Evolutionary conservation across 2,888 invertebrate genomes (phyloP), one percentile per base, ranked within the genome.

Genomic region (Dryadula phaetusa): DNA sequence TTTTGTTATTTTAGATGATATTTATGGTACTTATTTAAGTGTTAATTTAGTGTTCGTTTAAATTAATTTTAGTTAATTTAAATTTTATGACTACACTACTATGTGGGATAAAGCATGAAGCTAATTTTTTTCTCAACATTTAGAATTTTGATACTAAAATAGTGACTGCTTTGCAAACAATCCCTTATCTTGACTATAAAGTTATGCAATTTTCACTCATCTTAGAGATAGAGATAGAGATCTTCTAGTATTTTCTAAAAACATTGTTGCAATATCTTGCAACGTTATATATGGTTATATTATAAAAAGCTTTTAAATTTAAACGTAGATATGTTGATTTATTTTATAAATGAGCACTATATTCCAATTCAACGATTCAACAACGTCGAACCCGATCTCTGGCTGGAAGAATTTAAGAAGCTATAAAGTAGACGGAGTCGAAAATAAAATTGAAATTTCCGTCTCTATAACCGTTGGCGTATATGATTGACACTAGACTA

Each of bases 391-490:
- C 25, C 7, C 25, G 47, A 25, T 49, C 47, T 25, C 25, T 25
- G n/a, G n/a, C 47, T 25, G 25, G 25, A 47, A 20, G 14, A 47
- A 49, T 25, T 49, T 49, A 49, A 49, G 25, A 49, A n/a, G 14
- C n/a, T 49, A 25, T 46, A 46, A 49, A n/a, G 25, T 49, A 25
- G 47, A 25, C 25, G n/a, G 25, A 22, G 47, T 6, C 20, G 46
- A 22, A 46, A 47, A 47, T 22, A 22, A 47, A 47, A 47, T 47
- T 47, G 22, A 47, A 47, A 47, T 49, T 25, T n/a, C 47, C 25
- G n/a, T n/a, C 25, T n/a, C 25, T 25, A 49, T 49, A 46, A 49
- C 25, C 8, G n/a, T n/a, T 49, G 25, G 25, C 25, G 25, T 49
- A 49, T 49, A n/a, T 49, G 14, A 25, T 25, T 47, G 47, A 47